Evolutionary conservation across 1,140 invertebrate genomes (phyloP), one percentile per base, ranked within the genome.

Genomic region (Oscheius sp.): DNA sequence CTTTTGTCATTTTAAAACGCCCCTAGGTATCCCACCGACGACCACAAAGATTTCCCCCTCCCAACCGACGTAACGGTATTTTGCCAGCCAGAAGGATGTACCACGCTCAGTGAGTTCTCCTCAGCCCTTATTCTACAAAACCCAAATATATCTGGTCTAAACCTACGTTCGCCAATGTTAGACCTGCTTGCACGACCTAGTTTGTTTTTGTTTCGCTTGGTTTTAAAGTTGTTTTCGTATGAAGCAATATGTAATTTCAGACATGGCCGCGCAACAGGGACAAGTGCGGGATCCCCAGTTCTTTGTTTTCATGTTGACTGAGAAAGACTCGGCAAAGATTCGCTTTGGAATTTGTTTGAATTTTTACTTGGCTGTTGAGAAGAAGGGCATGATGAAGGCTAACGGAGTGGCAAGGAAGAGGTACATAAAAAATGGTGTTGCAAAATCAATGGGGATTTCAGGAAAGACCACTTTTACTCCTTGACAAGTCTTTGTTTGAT

Each of bases 1-100:
- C n/a, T 78, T 84, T 31, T 84, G 93, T 90, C 88, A 91, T 20
- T 93, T 93, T 35, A 92, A 95, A 86, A 86, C 95, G 20, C 96
- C n/a, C 89, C 95, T 35, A 89, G 95, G n/a, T 99, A 98, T 87
- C 96, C 96, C 0, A 88, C 93, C 4, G 93, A 95, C 75, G 95
- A 99, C 86, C 96, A 99, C 86, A 84, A 86, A 84, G 97, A 99
- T 86, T 99, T 99, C 86, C 91, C 93, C 0, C 87, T 99, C 73
- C 94, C 96, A 0, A 87, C 94, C 79, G 96, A 99, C 86, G 95
- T 99, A 89, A 94, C 97, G 4, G 97, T 95, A 84, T 99, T 99
- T 87, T 99, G 97, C 85, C 97, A 99, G 86, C 97, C 97, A 0
- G 97, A 99, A 87, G 96, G 96, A 59, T 98, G 95, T 83, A 90